phyloP scores from a whole-genome alignment of 2,113 vertebrate species.

The Cromileptes altivelis region DNA sequence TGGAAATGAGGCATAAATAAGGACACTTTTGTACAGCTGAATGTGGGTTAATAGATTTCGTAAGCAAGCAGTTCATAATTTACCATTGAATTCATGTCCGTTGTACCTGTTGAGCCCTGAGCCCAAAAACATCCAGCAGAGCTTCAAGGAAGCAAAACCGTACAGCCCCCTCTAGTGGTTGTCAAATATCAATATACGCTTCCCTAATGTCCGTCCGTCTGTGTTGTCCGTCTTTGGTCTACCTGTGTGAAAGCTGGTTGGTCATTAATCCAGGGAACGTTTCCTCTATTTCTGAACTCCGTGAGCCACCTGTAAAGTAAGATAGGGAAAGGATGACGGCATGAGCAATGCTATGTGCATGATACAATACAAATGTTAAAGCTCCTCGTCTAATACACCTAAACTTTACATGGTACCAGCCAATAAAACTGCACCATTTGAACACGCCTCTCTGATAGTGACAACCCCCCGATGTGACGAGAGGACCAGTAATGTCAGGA shows the following conservation, averaged over 20 bases:
- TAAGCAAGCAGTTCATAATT: constrained; percentile 52
- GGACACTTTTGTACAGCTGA: constrained; percentile 26
- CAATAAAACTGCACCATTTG: not conserved
- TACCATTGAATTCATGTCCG: constrained; percentile 34
- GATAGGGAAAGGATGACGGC: not conserved
- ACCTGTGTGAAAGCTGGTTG: constrained; percentile 90
- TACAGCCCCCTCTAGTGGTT: constrained; percentile 82
- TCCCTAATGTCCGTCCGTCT: constrained; percentile 25
- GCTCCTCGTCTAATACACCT: not conserved
- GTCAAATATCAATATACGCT: constrained; percentile 42
- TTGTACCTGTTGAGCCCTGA: constrained; percentile 33
- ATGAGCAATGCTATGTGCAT: not conserved
- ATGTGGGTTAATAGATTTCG: constrained; percentile 44
- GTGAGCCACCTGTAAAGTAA: constrained; percentile 88
- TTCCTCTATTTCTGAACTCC: constrained; percentile 89
- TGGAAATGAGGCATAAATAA: not conserved
- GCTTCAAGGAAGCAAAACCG: constrained; percentile 31
- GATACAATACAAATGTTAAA: not conserved
- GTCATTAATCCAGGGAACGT: constrained; percentile 88
- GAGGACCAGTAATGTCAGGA: not conserved
- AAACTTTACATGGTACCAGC: not conserved
- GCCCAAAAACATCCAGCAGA: constrained; percentile 30
- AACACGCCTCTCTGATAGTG: not conserved
- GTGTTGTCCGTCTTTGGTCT: constrained; percentile 63
- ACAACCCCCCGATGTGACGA: not conserved